Evolutionary conservation across 2,888 invertebrate genomes (phyloP).

Genomic region (Drosophila neutralis): DNA sequence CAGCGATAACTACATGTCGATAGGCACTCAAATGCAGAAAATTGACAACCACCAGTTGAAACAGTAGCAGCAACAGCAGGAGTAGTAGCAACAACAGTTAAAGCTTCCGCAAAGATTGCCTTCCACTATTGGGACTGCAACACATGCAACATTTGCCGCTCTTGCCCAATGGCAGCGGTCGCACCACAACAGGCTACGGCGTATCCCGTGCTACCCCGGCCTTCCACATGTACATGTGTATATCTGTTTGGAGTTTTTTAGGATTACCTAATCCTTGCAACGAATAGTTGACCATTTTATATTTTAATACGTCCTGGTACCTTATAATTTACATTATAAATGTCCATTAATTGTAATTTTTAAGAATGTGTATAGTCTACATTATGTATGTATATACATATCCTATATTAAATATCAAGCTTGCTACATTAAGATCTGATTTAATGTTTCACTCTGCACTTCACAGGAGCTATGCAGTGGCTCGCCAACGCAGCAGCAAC

Average conservation of each 20-base stretch:
- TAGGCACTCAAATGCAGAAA: too few relatives aligned
- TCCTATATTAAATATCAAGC: neutral
- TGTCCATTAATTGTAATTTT: neutral
- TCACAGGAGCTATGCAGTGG: too few relatives aligned
- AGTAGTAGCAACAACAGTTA: conserved; percentile 1
- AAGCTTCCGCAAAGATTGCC: conserved; percentile 43
- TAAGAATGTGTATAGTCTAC: too few relatives aligned
- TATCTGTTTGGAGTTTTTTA: neutral
- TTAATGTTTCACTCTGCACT: neutral
- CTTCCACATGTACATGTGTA: conserved; percentile 89
- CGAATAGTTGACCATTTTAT: neutral
- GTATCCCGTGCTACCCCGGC: conserved; percentile 92
- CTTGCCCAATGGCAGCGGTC: conserved; percentile 51
- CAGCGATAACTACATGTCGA: too few relatives aligned
- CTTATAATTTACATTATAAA: neutral
- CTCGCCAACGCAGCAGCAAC: conserved; percentile 44
- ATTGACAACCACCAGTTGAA: conserved; percentile 42
- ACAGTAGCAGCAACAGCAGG: conserved; percentile 19
- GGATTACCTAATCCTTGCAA: neutral
- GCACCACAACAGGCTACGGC: conserved; percentile 49
- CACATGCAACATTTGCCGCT: conserved; percentile 58
- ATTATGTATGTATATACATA: neutral
- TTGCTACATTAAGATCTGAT: neutral
- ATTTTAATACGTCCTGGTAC: neutral
- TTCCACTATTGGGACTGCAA: conserved; percentile 41